phyloP scores from a whole-genome alignment of 2,797 vertebrate genomes.

The Dipus sagitta region DNA sequence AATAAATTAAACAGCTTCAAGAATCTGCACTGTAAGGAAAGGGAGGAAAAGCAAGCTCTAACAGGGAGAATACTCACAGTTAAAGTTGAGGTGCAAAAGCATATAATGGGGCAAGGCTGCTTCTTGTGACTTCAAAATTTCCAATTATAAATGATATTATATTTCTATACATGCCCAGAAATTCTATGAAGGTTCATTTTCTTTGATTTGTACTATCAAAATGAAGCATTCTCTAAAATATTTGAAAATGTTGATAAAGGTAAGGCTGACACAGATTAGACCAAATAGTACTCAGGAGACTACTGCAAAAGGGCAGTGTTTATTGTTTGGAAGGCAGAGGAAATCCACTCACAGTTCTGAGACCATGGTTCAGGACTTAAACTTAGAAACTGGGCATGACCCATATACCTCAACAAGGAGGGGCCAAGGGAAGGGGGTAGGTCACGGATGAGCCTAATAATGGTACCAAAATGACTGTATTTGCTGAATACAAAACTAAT shows the following conservation, averaged over 20 bases:
- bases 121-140: slow-evolving; percentile 3
- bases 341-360: slow-evolving; percentile 18
- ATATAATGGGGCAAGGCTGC: neutral
- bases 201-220: slow-evolving; percentile 25
- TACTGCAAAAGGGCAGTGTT: neutral
- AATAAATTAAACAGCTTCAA: slow-evolving; percentile 37
- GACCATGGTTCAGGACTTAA: neutral
- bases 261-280: neutral
- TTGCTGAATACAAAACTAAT: too few species aligned
- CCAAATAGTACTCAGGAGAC: neutral
- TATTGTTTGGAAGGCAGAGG: neutral
- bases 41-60: slow-evolving; percentile 32
- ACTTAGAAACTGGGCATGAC: slow-evolving; percentile 1
- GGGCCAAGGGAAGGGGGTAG: too few species aligned
- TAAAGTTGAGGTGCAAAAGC: neutral
- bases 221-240: slow-evolving; percentile 30
- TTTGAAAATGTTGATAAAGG: slow-evolving; percentile 3
- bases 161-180: neutral
- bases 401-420: too few species aligned
- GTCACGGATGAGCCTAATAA: too few species aligned
- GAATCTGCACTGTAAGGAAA: slow-evolving; percentile 29
- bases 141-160: neutral
- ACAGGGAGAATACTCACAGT: neutral
- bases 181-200: slow-evolving; percentile 24
- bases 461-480: too few species aligned